These are phyloP conservation scores for Pipra filicauda DNA, from an alignment of 2,113 vertebrate genomes.

Conservation along the genomic window DNA sequence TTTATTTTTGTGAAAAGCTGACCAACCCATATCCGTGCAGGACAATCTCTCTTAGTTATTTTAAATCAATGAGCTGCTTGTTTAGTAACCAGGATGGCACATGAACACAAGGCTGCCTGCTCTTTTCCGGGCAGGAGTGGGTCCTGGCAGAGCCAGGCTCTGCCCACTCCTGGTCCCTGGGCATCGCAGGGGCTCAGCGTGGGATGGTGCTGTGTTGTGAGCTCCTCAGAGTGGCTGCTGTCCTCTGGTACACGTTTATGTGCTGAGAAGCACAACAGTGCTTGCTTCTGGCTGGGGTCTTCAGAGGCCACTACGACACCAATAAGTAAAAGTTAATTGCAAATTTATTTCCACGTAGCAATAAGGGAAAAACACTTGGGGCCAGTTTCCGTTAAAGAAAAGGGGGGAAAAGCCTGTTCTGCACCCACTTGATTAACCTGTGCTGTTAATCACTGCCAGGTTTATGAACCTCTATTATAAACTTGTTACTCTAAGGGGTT, in stretches of 20 bases:
- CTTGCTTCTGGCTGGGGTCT: background rate
- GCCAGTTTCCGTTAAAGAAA: slow-evolving; percentile 32
- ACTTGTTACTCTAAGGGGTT: slow-evolving; percentile 63
- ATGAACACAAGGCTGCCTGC: background rate
- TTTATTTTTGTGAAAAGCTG: background rate
- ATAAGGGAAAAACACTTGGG: slow-evolving; percentile 45
- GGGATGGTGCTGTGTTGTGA: background rate
- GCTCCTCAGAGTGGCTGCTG: fast-evolving
- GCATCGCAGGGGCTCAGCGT: fast-evolving
- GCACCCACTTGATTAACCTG: slow-evolving; percentile 56
- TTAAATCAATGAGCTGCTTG: background rate
- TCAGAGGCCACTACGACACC: background rate
- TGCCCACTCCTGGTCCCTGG: background rate
- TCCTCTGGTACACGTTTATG: fast-evolving
- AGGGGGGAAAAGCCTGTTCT: slow-evolving; percentile 20
- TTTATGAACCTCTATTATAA: slow-evolving; percentile 62
- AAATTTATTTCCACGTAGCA: background rate
- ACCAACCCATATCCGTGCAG: fast-evolving
- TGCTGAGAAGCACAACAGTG: background rate
- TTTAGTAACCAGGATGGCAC: background rate
- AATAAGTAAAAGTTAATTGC: slow-evolving; percentile 50
- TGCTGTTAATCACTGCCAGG: slow-evolving; percentile 60
- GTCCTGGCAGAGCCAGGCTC: background rate
- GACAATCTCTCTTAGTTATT: background rate
- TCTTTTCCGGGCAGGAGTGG: background rate